Base-by-base conservation (phyloP, 2,888 invertebrate species). In the Fragum sueziense region DNA sequence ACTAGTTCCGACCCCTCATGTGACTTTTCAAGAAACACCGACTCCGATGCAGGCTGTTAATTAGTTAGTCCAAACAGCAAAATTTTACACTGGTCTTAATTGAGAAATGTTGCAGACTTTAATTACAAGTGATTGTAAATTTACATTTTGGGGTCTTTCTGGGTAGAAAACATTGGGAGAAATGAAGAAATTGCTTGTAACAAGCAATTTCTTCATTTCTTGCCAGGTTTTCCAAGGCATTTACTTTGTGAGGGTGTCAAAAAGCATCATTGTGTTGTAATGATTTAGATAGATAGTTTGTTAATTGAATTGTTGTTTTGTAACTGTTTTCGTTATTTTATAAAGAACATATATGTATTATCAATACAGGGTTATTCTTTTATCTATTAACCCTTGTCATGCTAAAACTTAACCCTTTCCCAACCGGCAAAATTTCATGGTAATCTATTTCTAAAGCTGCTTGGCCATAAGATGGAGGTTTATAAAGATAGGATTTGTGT, bases 21-120 rank as follows among this genome's bases (percentile, higher is more conserved):
- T 41, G 65, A 65, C 65, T 41, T 65, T 65, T 25, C 33, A 65
- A 34, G 65, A 65, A 22, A 25, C 41, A 17, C 65, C n/a, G 22
- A 41, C 7, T 34, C 22, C 34, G 17, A 27, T 59, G 17, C 59
- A 57, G 20, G 54, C 54, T 33, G 59, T 70, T 37, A 54, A 61
- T 33, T 61, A 61, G 61, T 57, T 27, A 9, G 17, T 41, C 41
- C 41, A 41, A 41, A 17, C 41, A 11, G 41, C 41, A 11, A 41
- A 9, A 41, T 41, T 41, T 9, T 41, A 41, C 11, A 41, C n/a
- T n/a, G n/a, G n/a, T n/a, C n/a, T n/a, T n/a, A n/a, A n/a, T n/a
- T n/a, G 41, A 41, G 41, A 9, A 41, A 41, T 11, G 41, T 41
- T 9, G 41, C 41, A 41, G 17, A 41, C 9, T 9, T 41, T 41